Conservation (phyloP, 2,113 vertebrate species). For the Rhadina sibilatrix region DNA sequence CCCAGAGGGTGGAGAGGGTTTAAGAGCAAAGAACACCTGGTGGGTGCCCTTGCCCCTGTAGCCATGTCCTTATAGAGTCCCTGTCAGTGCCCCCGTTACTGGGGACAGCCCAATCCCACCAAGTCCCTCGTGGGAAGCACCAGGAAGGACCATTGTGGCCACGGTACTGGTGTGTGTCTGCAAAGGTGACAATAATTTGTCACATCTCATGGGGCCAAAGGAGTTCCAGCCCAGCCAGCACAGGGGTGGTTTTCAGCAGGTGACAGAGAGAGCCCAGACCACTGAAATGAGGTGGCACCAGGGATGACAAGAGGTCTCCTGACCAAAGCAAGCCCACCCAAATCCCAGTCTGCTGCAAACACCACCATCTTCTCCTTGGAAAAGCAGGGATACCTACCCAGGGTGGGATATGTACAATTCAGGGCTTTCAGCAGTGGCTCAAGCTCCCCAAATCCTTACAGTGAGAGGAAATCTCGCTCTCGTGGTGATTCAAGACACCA, state of each 20-base stretch:
- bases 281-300: neutral
- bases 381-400: neutral
- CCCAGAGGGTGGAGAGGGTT: neutral
- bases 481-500: neutral
- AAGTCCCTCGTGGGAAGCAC: neutral
- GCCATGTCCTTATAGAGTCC: neutral
- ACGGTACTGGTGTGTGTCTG: neutral
- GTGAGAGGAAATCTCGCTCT: neutral
- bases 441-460: neutral
- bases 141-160: accelerated
- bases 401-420: accelerated
- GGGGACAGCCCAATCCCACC: neutral
- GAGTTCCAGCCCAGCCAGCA: neutral
- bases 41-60: neutral
- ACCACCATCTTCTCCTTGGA: neutral
- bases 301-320: neutral
- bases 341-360: neutral
- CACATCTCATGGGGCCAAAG: accelerated
- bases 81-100: neutral
- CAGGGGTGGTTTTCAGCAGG: neutral
- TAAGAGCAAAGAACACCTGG: neutral
- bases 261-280: neutral
- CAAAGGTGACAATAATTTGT: neutral
- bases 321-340: neutral
- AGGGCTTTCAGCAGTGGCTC: neutral